Base-by-base conservation (phyloP, 2,888 invertebrate genomes). In the Yponomeuta malinellus region DNA sequence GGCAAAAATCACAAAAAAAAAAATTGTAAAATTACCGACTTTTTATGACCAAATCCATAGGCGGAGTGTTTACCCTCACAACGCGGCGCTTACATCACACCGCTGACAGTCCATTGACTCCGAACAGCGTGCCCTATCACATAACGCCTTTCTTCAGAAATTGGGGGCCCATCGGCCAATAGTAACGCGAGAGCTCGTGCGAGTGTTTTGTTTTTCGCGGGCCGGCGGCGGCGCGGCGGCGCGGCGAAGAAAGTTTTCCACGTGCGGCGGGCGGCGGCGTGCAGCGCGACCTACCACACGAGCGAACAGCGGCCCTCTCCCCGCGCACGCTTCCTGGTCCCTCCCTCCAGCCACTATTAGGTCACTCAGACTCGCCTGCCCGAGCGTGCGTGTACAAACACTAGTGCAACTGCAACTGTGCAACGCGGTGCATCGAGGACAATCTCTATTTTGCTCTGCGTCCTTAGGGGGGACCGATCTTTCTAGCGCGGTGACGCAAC, bases 341-440 rank as follows among this genome's bases (percentile, higher is more conserved):
- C 90, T 90, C 90, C 91, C 91, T 90, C 91, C 91, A 90, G 90
- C 88, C 84, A 81, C 88, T 91, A 91, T 90, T 91, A 89, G 91
- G 91, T 92, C 91, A 90, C 90, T 88, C 84, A 84, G 85, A 80
- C 89, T 43, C 43, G 86, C 84, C 86, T n/a, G 48, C 52, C 52
- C 52, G 52, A 59, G 52, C 88, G 89, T 88, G 89, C 90, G 90
- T 90, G 89, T 89, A 89, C 90, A 90, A 89, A 89, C 89, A 89
- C 87, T 89, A 87, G 87, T 90, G 90, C 90, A 90, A 86, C 90
- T 59, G 89, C 90, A 59, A 59, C 52, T 59, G 90, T 89, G 89
- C 90, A 89, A 87, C 89, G 90, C 91, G 90, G 90, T 91, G 91
- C 91, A 88, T 89, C 91, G 91, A 92, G 91, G 91, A 92, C 91